phyloP scores from a whole-genome alignment of 2,113 vertebrate species.

The Caranx melampygus region DNA sequence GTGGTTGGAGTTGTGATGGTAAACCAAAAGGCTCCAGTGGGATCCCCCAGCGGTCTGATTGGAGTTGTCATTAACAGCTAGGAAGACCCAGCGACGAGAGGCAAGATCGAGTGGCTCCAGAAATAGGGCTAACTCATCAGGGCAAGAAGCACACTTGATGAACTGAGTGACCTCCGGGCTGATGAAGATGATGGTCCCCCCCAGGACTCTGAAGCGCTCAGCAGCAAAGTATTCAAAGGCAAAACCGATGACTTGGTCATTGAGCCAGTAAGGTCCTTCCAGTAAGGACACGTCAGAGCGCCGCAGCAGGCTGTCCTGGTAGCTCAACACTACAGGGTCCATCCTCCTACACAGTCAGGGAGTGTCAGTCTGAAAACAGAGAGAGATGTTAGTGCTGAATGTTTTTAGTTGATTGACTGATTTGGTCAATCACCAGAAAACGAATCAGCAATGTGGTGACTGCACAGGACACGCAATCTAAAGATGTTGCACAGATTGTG shows the following conservation, averaged over 20 bases:
- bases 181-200: conserved; percentile 87
- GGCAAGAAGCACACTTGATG: conserved; percentile 92
- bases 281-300: conserved; percentile 91
- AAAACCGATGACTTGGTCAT: conserved; percentile 96
- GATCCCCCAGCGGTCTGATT: conserved; percentile 91
- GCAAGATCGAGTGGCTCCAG: conserved; percentile 90
- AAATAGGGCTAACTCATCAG: conserved; percentile 90
- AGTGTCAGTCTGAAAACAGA: conserved; percentile 54
- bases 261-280: conserved; percentile 95
- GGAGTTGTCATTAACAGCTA: conserved; percentile 96
- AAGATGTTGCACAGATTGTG: neutral
- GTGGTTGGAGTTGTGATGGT: conserved; percentile 85
- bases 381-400: neutral
- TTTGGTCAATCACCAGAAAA: neutral
- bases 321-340: conserved; percentile 96
- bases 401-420: neutral
- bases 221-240: conserved; percentile 93
- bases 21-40: conserved; percentile 97
- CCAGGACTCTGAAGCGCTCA: conserved; percentile 86
- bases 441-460: neutral
- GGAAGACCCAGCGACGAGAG: conserved; percentile 87
- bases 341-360: conserved; percentile 76
- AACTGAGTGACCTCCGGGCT: conserved; percentile 97
- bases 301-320: conserved; percentile 94
- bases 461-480: neutral